A percentile compares a stretch with the other conserved stretches of the same genome.
Conservation (phyloP, 2,113 vertebrate genomes). For the Trichechus manatus region DNA sequence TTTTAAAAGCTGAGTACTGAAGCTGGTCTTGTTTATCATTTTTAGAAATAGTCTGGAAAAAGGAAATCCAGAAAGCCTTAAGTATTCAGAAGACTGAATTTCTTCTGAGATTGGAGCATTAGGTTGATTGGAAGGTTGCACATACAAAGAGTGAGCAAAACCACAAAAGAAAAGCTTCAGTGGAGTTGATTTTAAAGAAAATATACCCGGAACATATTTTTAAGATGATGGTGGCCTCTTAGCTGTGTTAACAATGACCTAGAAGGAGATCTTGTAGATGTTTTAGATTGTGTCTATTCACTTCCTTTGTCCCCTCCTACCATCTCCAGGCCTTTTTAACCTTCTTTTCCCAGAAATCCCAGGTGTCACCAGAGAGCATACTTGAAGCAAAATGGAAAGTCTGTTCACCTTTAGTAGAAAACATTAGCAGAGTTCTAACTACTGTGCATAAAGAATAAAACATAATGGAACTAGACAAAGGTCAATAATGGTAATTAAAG, state of each 20-base stretch:
- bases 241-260: neutral
- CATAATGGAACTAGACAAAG: neutral
- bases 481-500: neutral
- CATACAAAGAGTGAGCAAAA: neutral
- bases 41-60: constrained; percentile 31
- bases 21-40: neutral
- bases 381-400: neutral
- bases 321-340: neutral
- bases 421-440: constrained; percentile 21
- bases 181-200: neutral
- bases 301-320: neutral
- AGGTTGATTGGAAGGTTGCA: neutral
- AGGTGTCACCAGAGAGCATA: neutral
- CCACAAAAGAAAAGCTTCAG: neutral
- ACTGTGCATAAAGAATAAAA: neutral
- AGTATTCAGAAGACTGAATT: neutral
- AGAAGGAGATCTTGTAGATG: neutral
- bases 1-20: neutral
- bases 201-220: neutral
- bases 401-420: neutral
- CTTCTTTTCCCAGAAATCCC: neutral
- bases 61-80: neutral
- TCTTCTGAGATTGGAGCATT: neutral
- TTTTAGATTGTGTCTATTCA: neutral
- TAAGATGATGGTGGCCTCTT: neutral